Evolutionary conservation across 1,140 invertebrate species (phyloP).

Genomic region (Macrotrachela quadricornifera): DNA sequence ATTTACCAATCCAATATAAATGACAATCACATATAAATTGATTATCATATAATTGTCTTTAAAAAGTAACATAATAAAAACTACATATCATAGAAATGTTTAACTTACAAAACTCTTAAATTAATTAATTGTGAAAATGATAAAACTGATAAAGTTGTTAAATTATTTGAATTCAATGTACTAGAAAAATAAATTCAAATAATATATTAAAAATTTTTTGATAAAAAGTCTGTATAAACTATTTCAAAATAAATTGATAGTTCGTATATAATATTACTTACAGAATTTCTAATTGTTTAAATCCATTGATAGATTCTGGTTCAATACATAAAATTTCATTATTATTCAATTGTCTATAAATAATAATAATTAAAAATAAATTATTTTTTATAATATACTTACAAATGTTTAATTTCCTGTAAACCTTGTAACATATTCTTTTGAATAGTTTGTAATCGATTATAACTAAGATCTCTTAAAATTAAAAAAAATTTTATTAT

Average conservation of each 20-base stretch:
- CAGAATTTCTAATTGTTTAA: not conserved
- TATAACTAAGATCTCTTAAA: conserved; percentile 2
- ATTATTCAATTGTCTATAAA: not conserved
- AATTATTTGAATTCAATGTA: conserved; percentile 1
- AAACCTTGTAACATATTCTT: not conserved
- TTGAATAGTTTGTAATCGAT: not conserved
- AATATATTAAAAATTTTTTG: not conserved
- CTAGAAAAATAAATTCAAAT: not conserved
- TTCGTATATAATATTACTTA: not conserved
- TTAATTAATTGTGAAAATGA: conserved; percentile 53
- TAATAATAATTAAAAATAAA: not conserved
- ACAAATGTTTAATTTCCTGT: not conserved
- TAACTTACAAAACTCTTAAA: conserved; percentile 48
- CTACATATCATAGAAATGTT: not conserved
- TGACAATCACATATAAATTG: conserved; percentile 76
- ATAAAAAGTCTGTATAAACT: not conserved
- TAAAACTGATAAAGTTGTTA: conserved; percentile 28
- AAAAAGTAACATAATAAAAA: conserved; percentile 10
- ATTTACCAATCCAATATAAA: conserved; percentile 57
- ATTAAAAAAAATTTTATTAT: not conserved
- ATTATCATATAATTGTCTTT: conserved; percentile 59
- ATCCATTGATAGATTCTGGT: not conserved
- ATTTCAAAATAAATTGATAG: not conserved
- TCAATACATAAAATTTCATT: conserved; percentile 2
- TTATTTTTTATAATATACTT: not conserved